Evolutionary conservation across 2,797 vertebrate genomes (phyloP), one percentile per base, ranked within the genome.

Genomic region (Notoglanidium macrostoma): DNA sequence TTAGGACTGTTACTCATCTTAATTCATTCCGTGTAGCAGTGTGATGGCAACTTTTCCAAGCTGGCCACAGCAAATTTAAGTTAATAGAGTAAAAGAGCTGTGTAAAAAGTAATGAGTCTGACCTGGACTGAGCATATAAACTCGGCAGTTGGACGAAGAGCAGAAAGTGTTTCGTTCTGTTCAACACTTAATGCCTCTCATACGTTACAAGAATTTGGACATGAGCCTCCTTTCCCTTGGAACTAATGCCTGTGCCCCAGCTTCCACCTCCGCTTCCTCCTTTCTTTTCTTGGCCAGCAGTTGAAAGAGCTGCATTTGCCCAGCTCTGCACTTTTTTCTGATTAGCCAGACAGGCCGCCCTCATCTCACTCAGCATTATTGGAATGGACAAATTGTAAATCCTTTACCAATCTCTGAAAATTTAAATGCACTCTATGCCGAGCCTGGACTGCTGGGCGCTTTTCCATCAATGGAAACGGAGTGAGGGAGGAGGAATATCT

Each of bases 361-460:
- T 90, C 90, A 44, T 61, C 84, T 88, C 91, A 46, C 91, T 94
- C 93, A 94, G 94, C 93, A 90, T 90, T 93, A 90, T 92, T 70
- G 74, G 85, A 90, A 90, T 35, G 83, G 91, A 89, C 89, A 91
- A 88, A 90, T 83, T 85, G 93, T 95, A 94, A 94, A 94, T 94
- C 94, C 92, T 85, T 85, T 92, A 88, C 89, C 94, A 93, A 93
- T 95, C 91, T 84, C 86, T 88, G 89, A 84, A 92, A 92, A 94
- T 93, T 94, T 92, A 94, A 93, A 91, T 92, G 92, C 91, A 89
- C 91, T 91, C 90, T 86, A 89, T 93, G 91, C 92, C 92, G 93
- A 93, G 91, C 92, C 89, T 89, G 83, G 88, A 86, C 59, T 35
- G 70, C 72, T 87, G 40, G 44, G 57, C 74, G 26, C 9, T 23